Percentiles rank a stretch among this genome's conserved stretches.
Evolutionary conservation across 2,888 invertebrate genomes (phyloP).

Genomic region (Scotopteryx bipunctaria): DNA sequence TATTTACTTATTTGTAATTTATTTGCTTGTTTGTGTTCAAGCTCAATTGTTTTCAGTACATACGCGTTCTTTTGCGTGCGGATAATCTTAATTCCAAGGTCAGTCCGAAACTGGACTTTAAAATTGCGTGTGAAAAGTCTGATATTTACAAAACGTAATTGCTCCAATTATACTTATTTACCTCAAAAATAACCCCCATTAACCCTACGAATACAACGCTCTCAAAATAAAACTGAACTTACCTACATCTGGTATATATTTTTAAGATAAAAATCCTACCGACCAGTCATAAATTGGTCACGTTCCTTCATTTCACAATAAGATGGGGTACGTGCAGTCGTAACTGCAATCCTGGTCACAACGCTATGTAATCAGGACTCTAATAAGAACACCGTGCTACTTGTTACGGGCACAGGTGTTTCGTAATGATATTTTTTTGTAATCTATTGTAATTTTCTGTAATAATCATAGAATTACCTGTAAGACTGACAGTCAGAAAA

Average conservation of each 20-base stretch:
- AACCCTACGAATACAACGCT: not conserved
- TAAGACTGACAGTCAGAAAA: not conserved
- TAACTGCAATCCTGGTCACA: conserved; percentile 4
- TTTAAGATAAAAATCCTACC: too few species aligned
- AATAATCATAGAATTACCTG: not conserved
- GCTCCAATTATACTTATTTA: conserved; percentile 5
- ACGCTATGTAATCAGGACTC: conserved; percentile 14
- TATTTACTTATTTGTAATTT: conserved; percentile 21
- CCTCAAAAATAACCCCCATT: conserved; percentile 1
- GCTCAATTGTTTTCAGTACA: conserved; percentile 9
- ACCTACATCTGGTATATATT: too few species aligned
- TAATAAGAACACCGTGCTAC: conserved; percentile 16
- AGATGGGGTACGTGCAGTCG: not conserved
- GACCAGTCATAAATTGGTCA: not conserved
- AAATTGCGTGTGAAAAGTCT: conserved; percentile 19
- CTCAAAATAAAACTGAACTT: too few species aligned
- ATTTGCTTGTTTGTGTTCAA: conserved; percentile 16
- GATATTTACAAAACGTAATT: conserved; percentile 3
- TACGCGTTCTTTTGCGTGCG: conserved; percentile 9
- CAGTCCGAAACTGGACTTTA: conserved; percentile 1
- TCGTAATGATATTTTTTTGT: not conserved
- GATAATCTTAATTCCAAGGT: conserved; percentile 10
- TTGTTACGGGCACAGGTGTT: conserved; percentile 13
- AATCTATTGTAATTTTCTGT: not conserved
- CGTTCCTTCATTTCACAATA: not conserved